Conservation (phyloP, 2,888 invertebrate species). For the Palloptera scutellata region DNA sequence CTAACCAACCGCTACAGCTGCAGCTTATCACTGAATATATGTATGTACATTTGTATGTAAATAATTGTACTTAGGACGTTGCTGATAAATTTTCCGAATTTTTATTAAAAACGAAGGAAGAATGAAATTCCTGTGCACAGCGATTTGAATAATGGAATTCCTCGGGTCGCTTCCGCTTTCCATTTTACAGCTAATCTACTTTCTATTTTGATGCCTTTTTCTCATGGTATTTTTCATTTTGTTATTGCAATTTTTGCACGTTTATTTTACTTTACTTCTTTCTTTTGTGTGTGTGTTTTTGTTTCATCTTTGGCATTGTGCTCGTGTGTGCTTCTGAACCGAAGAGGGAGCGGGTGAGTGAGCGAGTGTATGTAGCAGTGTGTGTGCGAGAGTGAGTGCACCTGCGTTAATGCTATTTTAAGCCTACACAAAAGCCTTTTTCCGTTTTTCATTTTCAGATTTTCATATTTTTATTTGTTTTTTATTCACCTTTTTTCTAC, state of each 20-base stretch:
- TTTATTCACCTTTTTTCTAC: slow-evolving; percentile 13
- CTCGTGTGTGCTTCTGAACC: background rate
- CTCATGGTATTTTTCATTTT: background rate
- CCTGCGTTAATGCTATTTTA: slow-evolving; percentile 30
- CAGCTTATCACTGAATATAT: too few species aligned
- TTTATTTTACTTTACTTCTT: background rate
- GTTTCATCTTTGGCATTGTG: background rate
- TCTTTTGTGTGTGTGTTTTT: slow-evolving; percentile 17
- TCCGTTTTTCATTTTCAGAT: slow-evolving; percentile 10
- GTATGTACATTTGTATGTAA: too few species aligned
- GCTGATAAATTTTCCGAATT: background rate
- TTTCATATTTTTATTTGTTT: background rate
- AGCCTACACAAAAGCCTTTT: slow-evolving; percentile 28
- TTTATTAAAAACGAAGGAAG: slow-evolving; percentile 29
- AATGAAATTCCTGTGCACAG: slow-evolving; percentile 7
- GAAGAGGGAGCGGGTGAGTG: background rate
- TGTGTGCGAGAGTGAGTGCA: slow-evolving; percentile 21
- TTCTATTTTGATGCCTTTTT: background rate
- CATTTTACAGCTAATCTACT: slow-evolving; percentile 4
- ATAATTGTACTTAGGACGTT: too few species aligned
- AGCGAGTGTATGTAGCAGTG: background rate
- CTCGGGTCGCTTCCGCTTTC: too few species aligned
- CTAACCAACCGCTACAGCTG: too few species aligned
- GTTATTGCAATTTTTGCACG: background rate
- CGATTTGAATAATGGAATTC: too few species aligned